Evolutionary conservation across 2,797 vertebrate genomes (phyloP).

Genomic region (Okamejei kenojei): DNA sequence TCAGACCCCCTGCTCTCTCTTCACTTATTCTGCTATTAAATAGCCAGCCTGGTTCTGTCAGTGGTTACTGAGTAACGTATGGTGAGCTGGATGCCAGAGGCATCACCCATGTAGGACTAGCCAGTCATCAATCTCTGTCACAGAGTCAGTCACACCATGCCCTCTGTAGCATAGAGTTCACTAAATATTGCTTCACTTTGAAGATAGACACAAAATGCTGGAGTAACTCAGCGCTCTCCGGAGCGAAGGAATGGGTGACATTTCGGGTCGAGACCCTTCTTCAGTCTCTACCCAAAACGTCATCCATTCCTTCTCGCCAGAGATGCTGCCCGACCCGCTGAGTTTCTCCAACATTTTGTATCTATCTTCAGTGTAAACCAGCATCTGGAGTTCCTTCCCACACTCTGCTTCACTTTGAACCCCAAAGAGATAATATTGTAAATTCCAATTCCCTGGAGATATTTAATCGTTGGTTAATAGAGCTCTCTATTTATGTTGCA

Average conservation of each 20-base stretch:
- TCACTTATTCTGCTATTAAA: background rate
- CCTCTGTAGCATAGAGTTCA: background rate
- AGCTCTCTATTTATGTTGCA: background rate
- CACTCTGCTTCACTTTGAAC: background rate
- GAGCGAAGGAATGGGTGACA: too few relatives aligned
- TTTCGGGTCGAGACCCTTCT: too few relatives aligned
- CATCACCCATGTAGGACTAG: background rate
- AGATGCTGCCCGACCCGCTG: too few relatives aligned
- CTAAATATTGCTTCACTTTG: background rate
- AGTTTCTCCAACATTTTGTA: too few relatives aligned
- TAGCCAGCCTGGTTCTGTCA: too few relatives aligned
- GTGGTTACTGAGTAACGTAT: background rate
- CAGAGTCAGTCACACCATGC: background rate
- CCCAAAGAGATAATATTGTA: background rate
- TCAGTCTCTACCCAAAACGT: too few relatives aligned
- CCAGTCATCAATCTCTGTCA: background rate
- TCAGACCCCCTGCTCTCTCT: background rate
- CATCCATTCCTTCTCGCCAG: too few relatives aligned
- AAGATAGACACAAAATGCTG: too few relatives aligned
- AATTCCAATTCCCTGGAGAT: background rate
- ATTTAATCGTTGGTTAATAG: background rate
- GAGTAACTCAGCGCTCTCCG: too few relatives aligned
- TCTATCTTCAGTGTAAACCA: too few relatives aligned
- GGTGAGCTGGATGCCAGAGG: background rate
- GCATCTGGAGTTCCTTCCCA: too few relatives aligned